Conservation (phyloP, 1,140 invertebrate species). For the Penaeus chinensis region DNA sequence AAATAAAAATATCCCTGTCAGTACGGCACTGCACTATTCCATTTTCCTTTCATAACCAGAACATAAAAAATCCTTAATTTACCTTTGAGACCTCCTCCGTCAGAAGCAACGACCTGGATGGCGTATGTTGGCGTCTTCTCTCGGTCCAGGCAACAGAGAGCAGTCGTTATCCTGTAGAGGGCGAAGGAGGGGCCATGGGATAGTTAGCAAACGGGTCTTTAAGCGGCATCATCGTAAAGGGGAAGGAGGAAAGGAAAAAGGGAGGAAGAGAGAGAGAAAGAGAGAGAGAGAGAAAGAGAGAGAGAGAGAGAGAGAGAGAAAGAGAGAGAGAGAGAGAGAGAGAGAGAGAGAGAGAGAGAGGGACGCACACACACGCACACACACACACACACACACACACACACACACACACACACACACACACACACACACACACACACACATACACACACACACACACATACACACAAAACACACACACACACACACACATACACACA, state of each 20-base stretch:
- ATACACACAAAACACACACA: too few species aligned
- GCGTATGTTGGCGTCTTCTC: constrained; percentile 41
- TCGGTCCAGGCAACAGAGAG: constrained; percentile 32
- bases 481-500: too few species aligned
- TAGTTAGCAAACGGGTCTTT: too few species aligned
- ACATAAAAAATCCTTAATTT: background rate
- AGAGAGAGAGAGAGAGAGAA: background rate
- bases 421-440: too few species aligned
- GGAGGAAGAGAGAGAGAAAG: background rate
- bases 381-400: too few species aligned
- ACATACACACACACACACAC: too few species aligned
- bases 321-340: background rate
- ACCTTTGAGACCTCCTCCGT: constrained; percentile 45
- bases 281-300: background rate
- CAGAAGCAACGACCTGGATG: constrained; percentile 45
- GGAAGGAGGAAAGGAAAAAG: background rate
- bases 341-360: too few species aligned
- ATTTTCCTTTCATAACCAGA: too few species aligned
- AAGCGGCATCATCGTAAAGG: background rate
- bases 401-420: too few species aligned
- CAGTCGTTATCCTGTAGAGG: constrained; percentile 21
- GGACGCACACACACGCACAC: too few species aligned
- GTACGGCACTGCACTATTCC: too few species aligned
- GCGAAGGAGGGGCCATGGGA: background rate
- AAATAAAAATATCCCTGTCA: too few species aligned